A percentile compares a stretch with the other conserved stretches of the same genome.
Conservation (phyloP, 2,797 vertebrate genomes). For the Sternotherus odoratus region DNA sequence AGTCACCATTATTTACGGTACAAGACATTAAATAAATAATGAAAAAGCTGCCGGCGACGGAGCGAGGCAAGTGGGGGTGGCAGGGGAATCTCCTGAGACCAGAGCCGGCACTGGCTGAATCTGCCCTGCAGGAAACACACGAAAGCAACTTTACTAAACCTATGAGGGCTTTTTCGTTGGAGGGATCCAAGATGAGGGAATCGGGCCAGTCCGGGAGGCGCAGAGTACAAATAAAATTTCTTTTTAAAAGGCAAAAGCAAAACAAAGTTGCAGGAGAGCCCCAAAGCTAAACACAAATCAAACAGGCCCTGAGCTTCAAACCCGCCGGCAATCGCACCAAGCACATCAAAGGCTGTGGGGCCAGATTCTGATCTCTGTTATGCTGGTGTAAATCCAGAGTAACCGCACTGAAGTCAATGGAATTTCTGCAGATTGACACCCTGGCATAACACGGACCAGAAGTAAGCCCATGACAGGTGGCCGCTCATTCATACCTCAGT, state of each 20-base stretch:
- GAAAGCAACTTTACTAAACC: conserved; percentile 29
- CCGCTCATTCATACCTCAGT: background rate
- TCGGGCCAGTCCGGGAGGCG: background rate
- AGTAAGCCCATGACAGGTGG: background rate
- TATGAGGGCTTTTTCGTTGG: conserved; percentile 18
- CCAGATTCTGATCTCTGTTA: background rate
- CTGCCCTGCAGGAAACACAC: conserved; percentile 51
- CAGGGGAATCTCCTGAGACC: conserved; percentile 67
- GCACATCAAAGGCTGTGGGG: conserved; percentile 4
- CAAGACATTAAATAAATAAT: conserved; percentile 99
- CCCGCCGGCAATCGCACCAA: background rate
- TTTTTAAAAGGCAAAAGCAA: conserved; percentile 26
- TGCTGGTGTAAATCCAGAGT: rapidly evolving
- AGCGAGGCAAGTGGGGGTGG: conserved; percentile 76
- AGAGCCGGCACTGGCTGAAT: conserved; percentile 73
- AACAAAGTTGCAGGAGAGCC: background rate
- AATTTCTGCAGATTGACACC: rapidly evolving
- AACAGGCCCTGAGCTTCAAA: background rate
- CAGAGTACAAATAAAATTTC: conserved; percentile 21
- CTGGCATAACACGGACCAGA: background rate
- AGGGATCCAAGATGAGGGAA: background rate
- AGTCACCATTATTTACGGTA: conserved; percentile 99
- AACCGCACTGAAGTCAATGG: background rate
- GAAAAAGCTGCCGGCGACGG: conserved; percentile 80
- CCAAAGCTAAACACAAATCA: background rate